Conservation (phyloP, 1,140 invertebrate species). For the Drosophila guanche region DNA sequence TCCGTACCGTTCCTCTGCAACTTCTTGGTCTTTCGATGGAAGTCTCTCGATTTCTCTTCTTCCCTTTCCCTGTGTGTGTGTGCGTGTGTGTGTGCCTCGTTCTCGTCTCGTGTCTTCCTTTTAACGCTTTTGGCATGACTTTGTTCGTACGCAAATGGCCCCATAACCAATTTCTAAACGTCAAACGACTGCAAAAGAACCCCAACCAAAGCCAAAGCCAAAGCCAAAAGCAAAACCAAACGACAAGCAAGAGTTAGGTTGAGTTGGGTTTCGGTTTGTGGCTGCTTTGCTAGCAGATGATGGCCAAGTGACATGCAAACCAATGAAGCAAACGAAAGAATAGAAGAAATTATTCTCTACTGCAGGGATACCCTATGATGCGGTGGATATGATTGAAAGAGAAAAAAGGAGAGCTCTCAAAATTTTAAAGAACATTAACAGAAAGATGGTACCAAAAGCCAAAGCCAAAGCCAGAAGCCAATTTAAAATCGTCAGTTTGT, state of each 20-base stretch:
- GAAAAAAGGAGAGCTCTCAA: no score
- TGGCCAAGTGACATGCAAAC: slow-evolving; percentile 77
- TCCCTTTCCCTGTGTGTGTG: slow-evolving; percentile 2
- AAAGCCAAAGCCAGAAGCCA: slow-evolving; percentile 27
- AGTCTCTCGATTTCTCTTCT: slow-evolving; percentile 7
- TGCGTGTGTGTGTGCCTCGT: slow-evolving; percentile 40
- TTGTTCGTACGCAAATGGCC: slow-evolving; percentile 32
- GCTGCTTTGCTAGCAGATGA: slow-evolving; percentile 48
- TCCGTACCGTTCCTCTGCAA: slow-evolving; percentile 37
- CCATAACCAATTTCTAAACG: slow-evolving; percentile 63
- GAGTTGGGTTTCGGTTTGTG: no score
- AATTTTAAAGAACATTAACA: no score
- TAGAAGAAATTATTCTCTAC: slow-evolving; percentile 2
- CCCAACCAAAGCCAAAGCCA: slow-evolving; percentile 47
- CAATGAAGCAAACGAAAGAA: slow-evolving; percentile 39
- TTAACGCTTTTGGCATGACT: slow-evolving; percentile 53
- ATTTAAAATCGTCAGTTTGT: no score
- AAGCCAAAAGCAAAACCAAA: slow-evolving; percentile 9
- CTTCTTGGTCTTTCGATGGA: slow-evolving; percentile 10
- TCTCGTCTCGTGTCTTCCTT: slow-evolving; percentile 40
- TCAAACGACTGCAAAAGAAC: slow-evolving; percentile 9
- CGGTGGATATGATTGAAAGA: slow-evolving; percentile 1
- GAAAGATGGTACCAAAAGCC: slow-evolving; percentile 1
- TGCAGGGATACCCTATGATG: no score
- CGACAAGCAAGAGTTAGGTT: background rate